Evolutionary conservation across 2,113 vertebrate genomes (phyloP), one percentile per base, ranked within the genome.

Genomic region (Pelmatolapia mariae): DNA sequence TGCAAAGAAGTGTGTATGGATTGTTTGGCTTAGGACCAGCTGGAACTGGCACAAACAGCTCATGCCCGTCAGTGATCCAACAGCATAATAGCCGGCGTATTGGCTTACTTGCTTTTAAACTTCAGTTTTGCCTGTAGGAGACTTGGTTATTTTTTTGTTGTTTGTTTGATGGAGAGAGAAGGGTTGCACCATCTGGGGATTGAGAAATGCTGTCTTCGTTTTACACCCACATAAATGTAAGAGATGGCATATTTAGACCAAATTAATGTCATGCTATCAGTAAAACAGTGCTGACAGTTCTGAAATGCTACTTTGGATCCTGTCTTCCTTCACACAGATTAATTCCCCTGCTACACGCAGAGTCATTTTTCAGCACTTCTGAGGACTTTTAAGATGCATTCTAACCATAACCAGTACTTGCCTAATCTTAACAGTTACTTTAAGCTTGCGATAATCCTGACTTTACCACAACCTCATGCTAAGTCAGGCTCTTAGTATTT

Each of bases 211-310:
- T 66, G 33, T 53, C 50, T 87, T 45, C 40, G 18, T 81, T 79
- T 84, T 54, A 83, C 71, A 81, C 36, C 36, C 80, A 83, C 83
- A 84, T 53, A 68, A 52, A 86, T 78, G 61, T 56, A 87, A 6
- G 61, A 80, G 81, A 47, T 81, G 83, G 50, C 71, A 80, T 83
- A 83, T 89, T 89, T 73, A 83, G 43, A 43, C 40, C 81, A 89
- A 88, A 87, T 86, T 82, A 89, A 86, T 63, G 86, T 86, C 83
- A 82, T 61, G 79, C 33, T 52, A 86, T 82, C 68, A 80, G 71
- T 85, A 53, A 90, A 90, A 82, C 36, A 45, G 73, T 82, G 66
- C 84, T 87, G 76, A 83, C 80, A 86, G 43, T 79, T 86, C 18
- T 82, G 61, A 84, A 86, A 81, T 10, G 33, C 19, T 79, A 81